A percentile compares a stretch with the other conserved stretches of the same genome.
phyloP scores from a whole-genome alignment of 1,140 invertebrate species.

The Drosophila bipectinata region DNA sequence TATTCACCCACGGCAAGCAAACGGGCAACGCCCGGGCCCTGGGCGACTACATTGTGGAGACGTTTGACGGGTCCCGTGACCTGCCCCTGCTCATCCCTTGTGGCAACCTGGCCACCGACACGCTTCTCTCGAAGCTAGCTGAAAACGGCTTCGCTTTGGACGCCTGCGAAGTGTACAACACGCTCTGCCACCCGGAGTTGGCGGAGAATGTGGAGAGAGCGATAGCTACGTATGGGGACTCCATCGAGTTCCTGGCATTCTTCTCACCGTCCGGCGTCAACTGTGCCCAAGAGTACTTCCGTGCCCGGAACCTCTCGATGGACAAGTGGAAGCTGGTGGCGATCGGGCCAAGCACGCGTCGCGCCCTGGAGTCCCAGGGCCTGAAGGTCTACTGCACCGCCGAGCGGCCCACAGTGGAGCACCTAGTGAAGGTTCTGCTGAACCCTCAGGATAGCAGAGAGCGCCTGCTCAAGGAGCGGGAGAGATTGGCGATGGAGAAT shows the following conservation, averaged over 20 bases:
- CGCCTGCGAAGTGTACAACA: slow-evolving; percentile 85
- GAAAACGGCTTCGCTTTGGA: slow-evolving; percentile 84
- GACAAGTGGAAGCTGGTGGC: slow-evolving; percentile 78
- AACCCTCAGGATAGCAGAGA: slow-evolving; percentile 77
- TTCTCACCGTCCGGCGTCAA: slow-evolving; percentile 85
- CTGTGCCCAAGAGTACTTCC: slow-evolving; percentile 70
- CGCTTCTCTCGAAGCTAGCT: slow-evolving; percentile 83
- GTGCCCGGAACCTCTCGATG: slow-evolving; percentile 50
- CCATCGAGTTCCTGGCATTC: slow-evolving; percentile 85
- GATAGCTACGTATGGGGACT: slow-evolving; percentile 74
- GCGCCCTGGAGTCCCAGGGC: slow-evolving; percentile 65
- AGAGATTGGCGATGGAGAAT: slow-evolving; percentile 29
- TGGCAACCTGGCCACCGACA: slow-evolving; percentile 85
- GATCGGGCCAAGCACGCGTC: slow-evolving; percentile 80
- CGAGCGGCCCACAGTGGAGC: slow-evolving; percentile 81
- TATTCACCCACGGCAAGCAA: slow-evolving; percentile 84
- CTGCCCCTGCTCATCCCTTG: slow-evolving; percentile 85
- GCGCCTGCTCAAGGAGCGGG: slow-evolving; percentile 50
- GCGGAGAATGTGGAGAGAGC: slow-evolving; percentile 84
- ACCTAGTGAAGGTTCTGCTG: slow-evolving; percentile 79
- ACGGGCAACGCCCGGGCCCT: slow-evolving; percentile 85
- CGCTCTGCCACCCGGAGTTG: slow-evolving; percentile 83
- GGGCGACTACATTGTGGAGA: slow-evolving; percentile 84
- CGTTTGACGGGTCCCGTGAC: slow-evolving; percentile 78
- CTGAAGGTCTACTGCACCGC: slow-evolving; percentile 76